These are phyloP conservation scores for Clarias pachynema DNA, from an alignment of 2,797 vertebrate genomes.

Conservation along the genomic window DNA sequence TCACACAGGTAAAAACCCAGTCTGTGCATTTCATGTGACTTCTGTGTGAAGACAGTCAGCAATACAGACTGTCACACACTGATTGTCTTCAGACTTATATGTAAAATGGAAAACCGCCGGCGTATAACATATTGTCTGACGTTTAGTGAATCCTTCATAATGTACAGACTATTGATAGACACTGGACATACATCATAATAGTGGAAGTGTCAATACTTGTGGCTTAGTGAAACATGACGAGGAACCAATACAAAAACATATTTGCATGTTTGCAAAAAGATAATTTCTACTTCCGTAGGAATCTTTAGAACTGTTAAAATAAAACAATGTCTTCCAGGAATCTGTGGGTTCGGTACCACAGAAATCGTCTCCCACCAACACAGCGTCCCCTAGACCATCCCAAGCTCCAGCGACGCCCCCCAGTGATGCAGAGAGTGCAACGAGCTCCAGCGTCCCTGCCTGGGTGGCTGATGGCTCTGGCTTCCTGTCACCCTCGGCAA, in stretches of 20 bases:
- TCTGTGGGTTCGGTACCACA: neutral
- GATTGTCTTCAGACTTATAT: neutral
- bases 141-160: too few species aligned
- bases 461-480: slow-evolving; percentile 91
- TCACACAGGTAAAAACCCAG: slow-evolving; percentile 56
- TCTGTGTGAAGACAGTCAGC: neutral
- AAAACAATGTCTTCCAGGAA: slow-evolving; percentile 53
- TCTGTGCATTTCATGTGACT: neutral
- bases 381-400: slow-evolving; percentile 43
- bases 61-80: neutral
- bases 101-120: neutral
- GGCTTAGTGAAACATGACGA: neutral
- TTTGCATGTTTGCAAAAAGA: too few species aligned
- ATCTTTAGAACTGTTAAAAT: neutral
- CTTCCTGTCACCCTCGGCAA: slow-evolving; percentile 81
- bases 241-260: neutral
- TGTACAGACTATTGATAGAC: neutral
- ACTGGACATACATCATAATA: neutral
- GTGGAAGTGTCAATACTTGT: neutral
- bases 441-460: slow-evolving; percentile 69
- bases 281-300: neutral
- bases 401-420: slow-evolving; percentile 64
- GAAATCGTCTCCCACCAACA: slow-evolving; percentile 52
- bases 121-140: neutral
- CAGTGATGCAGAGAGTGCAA: slow-evolving; percentile 57